These are phyloP conservation scores for Colletes latitarsis DNA, from an alignment of 1,140 invertebrate genomes.

Conservation along the genomic window DNA sequence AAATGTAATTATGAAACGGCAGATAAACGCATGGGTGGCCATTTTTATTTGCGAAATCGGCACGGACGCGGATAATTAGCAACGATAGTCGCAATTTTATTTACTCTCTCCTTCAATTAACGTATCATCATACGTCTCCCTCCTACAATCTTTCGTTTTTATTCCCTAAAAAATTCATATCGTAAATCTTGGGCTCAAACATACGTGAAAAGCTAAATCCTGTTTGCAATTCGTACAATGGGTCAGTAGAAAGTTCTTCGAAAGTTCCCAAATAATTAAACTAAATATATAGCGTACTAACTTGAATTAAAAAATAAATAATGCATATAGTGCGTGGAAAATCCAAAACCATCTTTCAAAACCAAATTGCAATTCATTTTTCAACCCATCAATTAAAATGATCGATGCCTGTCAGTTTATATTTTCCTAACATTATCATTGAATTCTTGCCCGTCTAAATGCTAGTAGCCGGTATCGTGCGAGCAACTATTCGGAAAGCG, in stretches of 20 bases:
- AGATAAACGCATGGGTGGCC: not conserved
- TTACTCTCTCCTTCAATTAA: not conserved
- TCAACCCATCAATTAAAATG: no score
- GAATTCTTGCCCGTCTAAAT: not conserved
- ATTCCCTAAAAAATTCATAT: no score
- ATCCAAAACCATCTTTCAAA: not conserved
- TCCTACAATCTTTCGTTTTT: not conserved
- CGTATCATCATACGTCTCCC: not conserved
- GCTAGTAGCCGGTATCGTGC: not conserved
- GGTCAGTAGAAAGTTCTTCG: no score
- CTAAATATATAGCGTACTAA: no score
- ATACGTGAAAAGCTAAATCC: no score
- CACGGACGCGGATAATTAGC: not conserved
- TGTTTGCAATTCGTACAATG: no score
- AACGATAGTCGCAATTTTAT: not conserved
- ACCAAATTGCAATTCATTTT: no score
- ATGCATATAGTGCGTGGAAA: not conserved
- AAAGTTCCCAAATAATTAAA: no score
- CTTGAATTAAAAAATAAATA: no score
- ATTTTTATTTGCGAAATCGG: conserved; percentile 25
- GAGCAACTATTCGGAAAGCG: conserved; percentile 4
- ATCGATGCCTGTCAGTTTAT: not conserved
- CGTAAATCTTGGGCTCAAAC: no score
- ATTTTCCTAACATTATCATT: not conserved
- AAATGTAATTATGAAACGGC: conserved; percentile 24